Percentiles rank a stretch among this genome's conserved stretches.
phyloP scores from a whole-genome alignment of 2,113 vertebrate species.

The Spilogale gracilis region DNA sequence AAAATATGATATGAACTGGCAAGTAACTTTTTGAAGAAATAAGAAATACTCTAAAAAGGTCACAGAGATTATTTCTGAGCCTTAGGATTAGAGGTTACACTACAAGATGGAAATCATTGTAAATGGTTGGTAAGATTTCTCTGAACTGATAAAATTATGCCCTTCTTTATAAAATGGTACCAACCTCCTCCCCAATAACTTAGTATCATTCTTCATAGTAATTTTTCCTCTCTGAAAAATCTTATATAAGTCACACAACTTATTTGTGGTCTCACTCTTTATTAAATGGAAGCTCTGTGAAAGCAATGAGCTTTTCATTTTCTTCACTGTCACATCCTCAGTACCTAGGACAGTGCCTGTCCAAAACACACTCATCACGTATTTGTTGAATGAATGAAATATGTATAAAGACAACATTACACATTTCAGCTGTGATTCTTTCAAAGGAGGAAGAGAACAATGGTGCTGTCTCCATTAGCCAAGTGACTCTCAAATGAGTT shows the following conservation, averaged over 20 bases:
- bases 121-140: not conserved
- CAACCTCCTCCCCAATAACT: not conserved
- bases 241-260: not conserved
- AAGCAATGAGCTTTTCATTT: not conserved
- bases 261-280: not conserved
- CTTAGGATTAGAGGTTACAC: too few relatives aligned
- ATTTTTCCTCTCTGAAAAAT: not conserved
- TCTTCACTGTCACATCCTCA: not conserved
- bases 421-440: not conserved
- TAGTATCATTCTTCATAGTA: too few relatives aligned
- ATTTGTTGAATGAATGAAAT: not conserved
- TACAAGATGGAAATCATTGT: not conserved
- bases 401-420: not conserved
- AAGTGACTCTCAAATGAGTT: not conserved
- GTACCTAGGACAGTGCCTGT: not conserved
- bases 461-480: not conserved
- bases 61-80: not conserved
- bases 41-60: not conserved
- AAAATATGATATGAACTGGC: not conserved
- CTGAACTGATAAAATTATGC: not conserved
- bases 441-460: not conserved
- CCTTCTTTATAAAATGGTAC: not conserved
- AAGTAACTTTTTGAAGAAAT: not conserved
- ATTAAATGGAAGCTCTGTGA: not conserved
- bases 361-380: not conserved